Conservation (phyloP, 2,113 vertebrate species). For the Ophiodon elongatus region DNA sequence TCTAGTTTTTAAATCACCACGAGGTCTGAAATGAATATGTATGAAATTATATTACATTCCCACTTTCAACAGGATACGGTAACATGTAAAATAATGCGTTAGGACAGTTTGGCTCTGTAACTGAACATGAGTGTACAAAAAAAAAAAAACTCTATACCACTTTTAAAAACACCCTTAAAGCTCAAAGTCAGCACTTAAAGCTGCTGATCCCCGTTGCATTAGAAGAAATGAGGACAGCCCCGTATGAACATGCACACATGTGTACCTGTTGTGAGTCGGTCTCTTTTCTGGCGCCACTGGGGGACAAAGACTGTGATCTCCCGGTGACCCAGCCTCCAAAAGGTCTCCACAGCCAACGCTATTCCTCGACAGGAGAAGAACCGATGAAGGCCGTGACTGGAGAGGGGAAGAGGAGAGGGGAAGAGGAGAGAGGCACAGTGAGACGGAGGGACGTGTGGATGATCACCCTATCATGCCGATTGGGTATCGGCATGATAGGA, state of each 20-base stretch:
- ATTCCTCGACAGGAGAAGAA: slow-evolving; percentile 98
- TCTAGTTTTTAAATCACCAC: not conserved
- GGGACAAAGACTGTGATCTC: slow-evolving; percentile 98
- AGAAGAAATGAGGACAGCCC: not conserved
- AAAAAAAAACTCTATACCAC: too few relatives aligned
- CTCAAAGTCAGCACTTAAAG: not conserved
- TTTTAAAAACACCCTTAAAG: not conserved
- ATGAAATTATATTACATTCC: not conserved
- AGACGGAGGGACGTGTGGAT: not conserved
- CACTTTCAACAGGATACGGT: not conserved
- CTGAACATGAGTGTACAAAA: too few relatives aligned
- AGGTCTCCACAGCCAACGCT: slow-evolving; percentile 95
- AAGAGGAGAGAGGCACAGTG: not conserved
- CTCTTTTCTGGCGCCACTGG: slow-evolving; percentile 95
- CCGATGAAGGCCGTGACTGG: slow-evolving; percentile 91
- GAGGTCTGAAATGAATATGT: not conserved
- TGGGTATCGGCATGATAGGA: not conserved
- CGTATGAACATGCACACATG: not conserved
- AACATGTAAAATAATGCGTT: not conserved
- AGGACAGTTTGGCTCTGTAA: too few relatives aligned
- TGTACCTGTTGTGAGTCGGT: slow-evolving; percentile 91
- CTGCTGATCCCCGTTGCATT: not conserved
- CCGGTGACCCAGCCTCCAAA: slow-evolving; percentile 95
- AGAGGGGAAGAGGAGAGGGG: not conserved
- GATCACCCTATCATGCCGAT: not conserved